Percentiles rank a stretch among this genome's conserved stretches.
Evolutionary conservation across 1,140 invertebrate species (phyloP).

Genomic region (Laodelphax striatellus): DNA sequence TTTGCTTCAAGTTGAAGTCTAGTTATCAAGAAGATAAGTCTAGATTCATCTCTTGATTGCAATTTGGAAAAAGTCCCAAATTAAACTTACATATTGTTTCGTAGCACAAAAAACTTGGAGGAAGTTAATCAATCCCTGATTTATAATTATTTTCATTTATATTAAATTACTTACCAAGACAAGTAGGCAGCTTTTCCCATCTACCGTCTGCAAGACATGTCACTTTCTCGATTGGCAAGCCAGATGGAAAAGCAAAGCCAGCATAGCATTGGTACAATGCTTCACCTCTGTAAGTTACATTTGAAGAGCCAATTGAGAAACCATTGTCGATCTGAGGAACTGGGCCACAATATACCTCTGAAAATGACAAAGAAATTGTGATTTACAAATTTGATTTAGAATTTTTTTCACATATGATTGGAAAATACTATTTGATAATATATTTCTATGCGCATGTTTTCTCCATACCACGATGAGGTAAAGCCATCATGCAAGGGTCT

Average conservation of each 20-base stretch:
- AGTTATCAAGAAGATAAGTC: no score
- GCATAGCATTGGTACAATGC: conserved; percentile 95
- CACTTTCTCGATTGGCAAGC: conserved; percentile 77
- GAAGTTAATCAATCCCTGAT: no score
- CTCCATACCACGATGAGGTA: not conserved
- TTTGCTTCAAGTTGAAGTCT: no score
- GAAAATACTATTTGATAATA: not conserved
- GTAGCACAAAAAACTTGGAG: no score
- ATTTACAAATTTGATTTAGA: not conserved
- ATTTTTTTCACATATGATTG: not conserved
- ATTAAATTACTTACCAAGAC: conserved; percentile 63
- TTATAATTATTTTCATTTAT: no score
- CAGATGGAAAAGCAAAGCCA: conserved; percentile 85
- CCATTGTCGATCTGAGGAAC: conserved; percentile 96
- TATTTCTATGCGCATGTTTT: not conserved
- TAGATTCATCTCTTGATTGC: no score
- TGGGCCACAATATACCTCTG: conserved; percentile 92
- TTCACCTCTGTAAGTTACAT: conserved; percentile 85
- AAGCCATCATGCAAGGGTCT: no score
- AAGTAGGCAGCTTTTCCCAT: conserved; percentile 85
- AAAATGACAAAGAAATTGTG: conserved; percentile 15
- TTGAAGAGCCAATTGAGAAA: conserved; percentile 88
- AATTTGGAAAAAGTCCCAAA: no score
- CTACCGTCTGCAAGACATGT: conserved; percentile 76
- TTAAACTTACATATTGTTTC: no score